Percentiles rank a stretch among this genome's conserved stretches.
Conservation (phyloP, 92 coral and sea anemone genomes). For the Zoanthus sansibaricus region DNA sequence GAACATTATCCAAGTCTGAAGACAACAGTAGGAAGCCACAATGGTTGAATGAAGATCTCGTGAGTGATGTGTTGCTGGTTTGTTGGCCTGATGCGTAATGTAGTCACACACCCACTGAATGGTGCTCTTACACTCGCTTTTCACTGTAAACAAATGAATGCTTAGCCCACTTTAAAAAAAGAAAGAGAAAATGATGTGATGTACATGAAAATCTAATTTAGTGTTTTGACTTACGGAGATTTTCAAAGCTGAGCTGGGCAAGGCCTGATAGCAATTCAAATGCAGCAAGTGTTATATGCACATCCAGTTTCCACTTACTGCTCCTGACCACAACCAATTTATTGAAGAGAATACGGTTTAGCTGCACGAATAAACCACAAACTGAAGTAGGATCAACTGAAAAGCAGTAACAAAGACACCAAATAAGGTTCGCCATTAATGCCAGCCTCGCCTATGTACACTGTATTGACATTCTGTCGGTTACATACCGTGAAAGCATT, state of each 20-base stretch:
- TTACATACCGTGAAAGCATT: not conserved
- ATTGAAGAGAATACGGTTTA: constrained; percentile 88
- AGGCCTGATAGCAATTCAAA: constrained; percentile 61
- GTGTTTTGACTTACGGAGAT: constrained; percentile 13
- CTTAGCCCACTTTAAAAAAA: not conserved
- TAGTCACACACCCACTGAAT: constrained; percentile 98
- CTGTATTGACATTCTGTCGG: too few relatives aligned
- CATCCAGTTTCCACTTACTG: constrained; percentile 95
- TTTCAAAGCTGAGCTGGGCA: constrained; percentile 61
- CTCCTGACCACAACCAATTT: constrained; percentile 92
- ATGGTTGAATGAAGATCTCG: constrained; percentile 99
- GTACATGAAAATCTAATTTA: not conserved
- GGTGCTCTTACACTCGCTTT: constrained; percentile 87
- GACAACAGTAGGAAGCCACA: constrained; percentile 91
- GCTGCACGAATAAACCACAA: constrained; percentile 87
- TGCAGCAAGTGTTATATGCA: constrained; percentile 92
- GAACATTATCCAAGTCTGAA: constrained; percentile 94
- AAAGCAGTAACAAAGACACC: not conserved
- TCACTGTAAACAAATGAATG: constrained; percentile 62
- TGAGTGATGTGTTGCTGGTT: constrained; percentile 94
- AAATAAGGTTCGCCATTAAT: not conserved
- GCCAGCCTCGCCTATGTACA: too few relatives aligned
- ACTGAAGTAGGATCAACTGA: constrained; percentile 77
- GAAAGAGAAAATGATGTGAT: too few relatives aligned
- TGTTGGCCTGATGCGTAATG: constrained; percentile 93